Conservation (phyloP, 2,113 vertebrate species). For the Dipodomys stephensi region DNA sequence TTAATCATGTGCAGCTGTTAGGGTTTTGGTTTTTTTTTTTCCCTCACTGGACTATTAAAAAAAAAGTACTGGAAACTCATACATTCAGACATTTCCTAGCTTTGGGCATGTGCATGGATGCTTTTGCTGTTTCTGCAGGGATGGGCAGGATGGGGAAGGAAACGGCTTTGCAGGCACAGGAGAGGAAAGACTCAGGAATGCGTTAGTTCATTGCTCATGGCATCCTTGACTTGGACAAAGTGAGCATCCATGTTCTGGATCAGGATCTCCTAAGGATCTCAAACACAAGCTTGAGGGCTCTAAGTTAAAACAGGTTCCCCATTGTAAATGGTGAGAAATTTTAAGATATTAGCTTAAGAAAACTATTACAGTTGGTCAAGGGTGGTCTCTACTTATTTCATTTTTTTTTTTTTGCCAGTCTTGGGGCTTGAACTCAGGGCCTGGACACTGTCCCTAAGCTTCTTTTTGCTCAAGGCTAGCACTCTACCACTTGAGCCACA, state of each 20-base stretch:
- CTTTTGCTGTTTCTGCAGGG: neutral
- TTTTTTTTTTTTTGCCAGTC: too few relatives aligned
- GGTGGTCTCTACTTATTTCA: neutral
- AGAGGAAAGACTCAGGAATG: neutral
- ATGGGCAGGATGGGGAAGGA: neutral
- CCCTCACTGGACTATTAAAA: neutral
- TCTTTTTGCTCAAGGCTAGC: too few relatives aligned
- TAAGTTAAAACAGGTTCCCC: constrained; percentile 69
- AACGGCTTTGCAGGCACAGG: neutral
- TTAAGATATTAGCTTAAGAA: constrained; percentile 66
- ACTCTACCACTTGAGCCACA: too few relatives aligned
- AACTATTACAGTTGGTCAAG: constrained; percentile 13
- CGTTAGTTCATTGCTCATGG: neutral
- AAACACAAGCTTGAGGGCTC: constrained; percentile 59
- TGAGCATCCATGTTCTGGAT: neutral
- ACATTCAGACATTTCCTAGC: neutral
- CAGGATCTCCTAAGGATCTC: constrained; percentile 48
- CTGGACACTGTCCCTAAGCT: too few relatives aligned
- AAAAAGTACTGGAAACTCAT: neutral
- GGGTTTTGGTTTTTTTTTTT: neutral
- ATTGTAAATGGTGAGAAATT: constrained; percentile 46
- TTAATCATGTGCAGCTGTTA: constrained; percentile 16
- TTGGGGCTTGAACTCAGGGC: too few relatives aligned
- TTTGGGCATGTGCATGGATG: neutral
- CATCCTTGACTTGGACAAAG: constrained; percentile 22